A percentile compares a stretch with the other conserved stretches of the same genome.
phyloP scores from a whole-genome alignment of 2,888 invertebrate genomes.

The Nomada hirtipes region DNA sequence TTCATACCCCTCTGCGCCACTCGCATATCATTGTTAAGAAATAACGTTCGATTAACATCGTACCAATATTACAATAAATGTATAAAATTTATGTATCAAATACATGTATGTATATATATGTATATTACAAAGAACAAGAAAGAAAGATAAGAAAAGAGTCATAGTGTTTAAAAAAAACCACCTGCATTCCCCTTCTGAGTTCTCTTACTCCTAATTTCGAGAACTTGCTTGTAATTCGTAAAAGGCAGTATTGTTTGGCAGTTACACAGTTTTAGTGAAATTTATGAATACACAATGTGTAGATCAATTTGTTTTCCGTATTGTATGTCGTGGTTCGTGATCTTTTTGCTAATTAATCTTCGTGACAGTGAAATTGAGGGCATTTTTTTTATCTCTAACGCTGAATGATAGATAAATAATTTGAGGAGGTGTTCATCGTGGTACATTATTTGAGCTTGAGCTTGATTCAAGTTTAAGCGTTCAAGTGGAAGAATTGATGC shows the following conservation, averaged over 20 bases:
- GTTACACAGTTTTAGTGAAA: constrained; percentile 7
- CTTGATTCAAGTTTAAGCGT: no score
- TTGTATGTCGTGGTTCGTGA: not conserved
- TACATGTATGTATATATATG: constrained; percentile 72
- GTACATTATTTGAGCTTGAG: no score
- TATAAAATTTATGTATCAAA: constrained; percentile 79
- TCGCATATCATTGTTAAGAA: constrained; percentile 77
- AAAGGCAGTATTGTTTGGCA: constrained; percentile 44
- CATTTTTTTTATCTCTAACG: no score
- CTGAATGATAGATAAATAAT: no score
- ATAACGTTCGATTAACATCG: constrained; percentile 65
- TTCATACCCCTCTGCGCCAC: constrained; percentile 68
- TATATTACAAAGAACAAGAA: constrained; percentile 55
- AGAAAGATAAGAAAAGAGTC: constrained; percentile 5
- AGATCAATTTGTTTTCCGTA: not conserved
- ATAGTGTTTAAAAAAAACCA: constrained; percentile 53
- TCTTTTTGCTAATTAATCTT: not conserved
- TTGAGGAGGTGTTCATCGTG: no score
- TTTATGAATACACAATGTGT: constrained; percentile 9
- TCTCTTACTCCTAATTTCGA: constrained; percentile 11
- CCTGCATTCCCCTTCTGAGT: constrained; percentile 28
- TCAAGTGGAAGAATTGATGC: no score
- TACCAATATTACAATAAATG: constrained; percentile 72
- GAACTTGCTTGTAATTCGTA: not conserved
- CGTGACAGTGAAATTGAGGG: not conserved